Evolutionary conservation across 2,888 invertebrate genomes (phyloP).

Genomic region (Plagiodera versicolora): DNA sequence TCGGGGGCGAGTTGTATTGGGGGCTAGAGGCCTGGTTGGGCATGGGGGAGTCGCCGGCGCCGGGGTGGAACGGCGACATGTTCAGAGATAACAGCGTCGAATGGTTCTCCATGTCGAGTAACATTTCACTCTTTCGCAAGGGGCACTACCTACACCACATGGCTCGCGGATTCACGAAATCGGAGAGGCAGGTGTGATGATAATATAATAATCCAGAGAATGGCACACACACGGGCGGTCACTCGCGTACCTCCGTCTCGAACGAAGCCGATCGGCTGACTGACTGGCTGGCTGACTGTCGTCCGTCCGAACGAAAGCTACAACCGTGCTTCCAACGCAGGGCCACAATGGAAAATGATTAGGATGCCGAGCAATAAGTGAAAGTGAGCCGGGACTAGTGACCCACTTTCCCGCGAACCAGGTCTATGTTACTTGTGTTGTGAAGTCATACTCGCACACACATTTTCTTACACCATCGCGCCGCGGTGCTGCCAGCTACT

Average conservation of each 20-base stretch:
- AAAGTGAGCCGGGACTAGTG: conserved; percentile 77
- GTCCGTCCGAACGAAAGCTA: conserved; percentile 14
- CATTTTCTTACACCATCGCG: conserved; percentile 47
- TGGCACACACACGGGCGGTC: not conserved
- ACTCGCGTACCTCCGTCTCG: not conserved
- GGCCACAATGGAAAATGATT: conserved; percentile 72
- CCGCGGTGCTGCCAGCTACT: conserved; percentile 10
- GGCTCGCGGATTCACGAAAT: too few relatives aligned
- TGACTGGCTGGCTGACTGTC: not conserved
- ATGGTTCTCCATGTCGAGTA: conserved; percentile 85
- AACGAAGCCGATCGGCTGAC: not conserved
- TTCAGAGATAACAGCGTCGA: conserved; percentile 84
- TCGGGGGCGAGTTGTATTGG: conserved; percentile 55
- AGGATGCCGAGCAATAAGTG: conserved; percentile 83
- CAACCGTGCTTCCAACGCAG: conserved; percentile 56
- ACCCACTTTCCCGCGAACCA: conserved; percentile 91
- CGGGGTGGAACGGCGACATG: conserved; percentile 84
- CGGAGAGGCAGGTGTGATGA: too few relatives aligned
- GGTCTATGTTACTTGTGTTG: conserved; percentile 79
- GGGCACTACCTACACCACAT: conserved; percentile 34
- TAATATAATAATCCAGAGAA: too few relatives aligned
- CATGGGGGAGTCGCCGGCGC: conserved; percentile 42
- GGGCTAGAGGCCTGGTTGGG: conserved; percentile 50
- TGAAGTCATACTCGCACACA: conserved; percentile 52
- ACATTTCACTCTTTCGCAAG: conserved; percentile 63